Percentiles rank a stretch among this genome's conserved stretches.
Evolutionary conservation across 2,113 vertebrate genomes (phyloP).

Genomic region (Ceyx margarethae): DNA sequence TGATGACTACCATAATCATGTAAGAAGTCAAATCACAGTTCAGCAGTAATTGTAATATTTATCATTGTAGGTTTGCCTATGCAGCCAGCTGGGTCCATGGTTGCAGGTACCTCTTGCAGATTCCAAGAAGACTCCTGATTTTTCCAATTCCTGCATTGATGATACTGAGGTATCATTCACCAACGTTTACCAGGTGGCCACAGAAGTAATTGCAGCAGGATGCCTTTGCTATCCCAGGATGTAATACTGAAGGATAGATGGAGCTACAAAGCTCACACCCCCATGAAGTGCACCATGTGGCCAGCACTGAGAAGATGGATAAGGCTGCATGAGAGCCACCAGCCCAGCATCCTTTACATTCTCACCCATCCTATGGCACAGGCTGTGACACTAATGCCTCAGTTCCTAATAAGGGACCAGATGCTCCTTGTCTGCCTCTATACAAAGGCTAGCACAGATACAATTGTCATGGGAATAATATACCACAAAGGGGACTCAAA

Average conservation of each 20-base stretch:
- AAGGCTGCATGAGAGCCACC: neutral
- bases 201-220: neutral
- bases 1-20: neutral
- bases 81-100: neutral
- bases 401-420: neutral
- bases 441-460: neutral
- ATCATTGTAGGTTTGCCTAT: neutral
- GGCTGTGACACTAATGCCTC: neutral
- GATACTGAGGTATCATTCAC: neutral
- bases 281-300: rapidly evolving
- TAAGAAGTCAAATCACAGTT: neutral
- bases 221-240: neutral
- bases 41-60: neutral
- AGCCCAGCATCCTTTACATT: neutral
- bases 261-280: neutral
- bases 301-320: neutral
- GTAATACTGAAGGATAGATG: neutral
- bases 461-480: constrained; percentile 4
- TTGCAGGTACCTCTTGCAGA: neutral
- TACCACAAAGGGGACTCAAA: constrained; percentile 11
- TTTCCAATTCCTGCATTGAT: neutral
- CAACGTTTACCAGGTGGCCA: neutral
- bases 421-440: neutral
- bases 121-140: neutral
- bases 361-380: neutral